phyloP scores from a whole-genome alignment of 2,797 vertebrate species.

The Cryptoblepharus egeriae region DNA sequence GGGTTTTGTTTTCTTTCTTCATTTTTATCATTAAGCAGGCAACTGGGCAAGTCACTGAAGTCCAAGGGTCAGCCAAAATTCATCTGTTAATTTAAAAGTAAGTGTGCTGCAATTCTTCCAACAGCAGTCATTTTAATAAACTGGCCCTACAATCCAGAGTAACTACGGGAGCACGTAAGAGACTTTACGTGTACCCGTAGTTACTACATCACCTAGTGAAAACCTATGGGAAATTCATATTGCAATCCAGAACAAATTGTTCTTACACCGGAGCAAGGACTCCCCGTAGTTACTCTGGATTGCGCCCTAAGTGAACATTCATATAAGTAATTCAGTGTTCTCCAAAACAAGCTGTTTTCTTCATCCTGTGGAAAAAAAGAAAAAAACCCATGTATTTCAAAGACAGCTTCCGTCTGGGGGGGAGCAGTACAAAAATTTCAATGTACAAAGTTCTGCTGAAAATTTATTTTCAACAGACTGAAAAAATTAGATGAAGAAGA shows the following conservation, averaged over 20 bases:
- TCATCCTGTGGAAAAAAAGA: background rate
- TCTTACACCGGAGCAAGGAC: too few species aligned
- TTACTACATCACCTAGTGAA: too few species aligned
- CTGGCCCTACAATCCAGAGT: too few species aligned
- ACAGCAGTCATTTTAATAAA: conserved; percentile 40
- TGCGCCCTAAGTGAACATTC: conserved; percentile 12
- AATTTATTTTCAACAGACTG: background rate
- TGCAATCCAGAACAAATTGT: too few species aligned
- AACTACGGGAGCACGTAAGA: too few species aligned
- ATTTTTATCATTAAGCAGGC: conserved; percentile 25
- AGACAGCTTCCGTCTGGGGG: background rate
- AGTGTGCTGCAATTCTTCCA: conserved; percentile 17
- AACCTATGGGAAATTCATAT: too few species aligned
- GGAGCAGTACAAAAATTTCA: background rate
- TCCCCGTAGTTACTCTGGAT: too few species aligned
- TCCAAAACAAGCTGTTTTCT: background rate
- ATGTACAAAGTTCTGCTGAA: background rate
- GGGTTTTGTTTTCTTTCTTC: conserved; percentile 21
- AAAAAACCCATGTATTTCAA: background rate
- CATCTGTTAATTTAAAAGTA: conserved; percentile 36
- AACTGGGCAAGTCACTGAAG: conserved; percentile 18
- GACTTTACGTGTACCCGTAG: too few species aligned
- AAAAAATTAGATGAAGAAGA: conserved; percentile 7
- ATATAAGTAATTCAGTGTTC: conserved; percentile 20
- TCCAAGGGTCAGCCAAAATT: conserved; percentile 39